Evolutionary conservation across 2,113 vertebrate species (phyloP).

Genomic region (Podarcis muralis): DNA sequence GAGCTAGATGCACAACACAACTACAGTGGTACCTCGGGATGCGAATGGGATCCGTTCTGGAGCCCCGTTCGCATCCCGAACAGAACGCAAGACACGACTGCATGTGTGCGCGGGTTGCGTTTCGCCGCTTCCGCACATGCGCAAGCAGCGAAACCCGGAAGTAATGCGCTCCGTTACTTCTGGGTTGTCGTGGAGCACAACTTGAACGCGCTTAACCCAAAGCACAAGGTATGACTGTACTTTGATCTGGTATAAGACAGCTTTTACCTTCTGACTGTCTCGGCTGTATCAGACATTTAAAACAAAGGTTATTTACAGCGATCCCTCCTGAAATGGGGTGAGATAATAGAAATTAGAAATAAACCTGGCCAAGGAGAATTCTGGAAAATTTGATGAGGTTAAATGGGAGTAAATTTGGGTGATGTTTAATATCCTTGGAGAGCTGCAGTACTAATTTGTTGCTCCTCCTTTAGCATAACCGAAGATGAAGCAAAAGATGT

Average conservation of each 20-base stretch:
- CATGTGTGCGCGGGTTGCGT: no score
- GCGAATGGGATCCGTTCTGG: no score
- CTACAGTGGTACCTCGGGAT: no score
- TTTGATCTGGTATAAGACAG: neutral
- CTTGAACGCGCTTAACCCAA: no score
- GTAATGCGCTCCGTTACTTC: no score
- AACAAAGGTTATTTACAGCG: neutral
- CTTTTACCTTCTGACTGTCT: neutral
- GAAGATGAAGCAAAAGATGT: constrained; percentile 97
- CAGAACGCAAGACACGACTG: no score
- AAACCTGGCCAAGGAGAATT: neutral
- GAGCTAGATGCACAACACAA: no score
- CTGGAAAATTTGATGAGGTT: neutral
- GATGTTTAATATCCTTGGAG: neutral
- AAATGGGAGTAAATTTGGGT: neutral
- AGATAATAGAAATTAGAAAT: neutral
- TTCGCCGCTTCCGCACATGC: no score
- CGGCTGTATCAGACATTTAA: neutral
- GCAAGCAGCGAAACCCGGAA: no score
- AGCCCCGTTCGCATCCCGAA: no score
- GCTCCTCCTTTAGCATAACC: constrained; percentile 81
- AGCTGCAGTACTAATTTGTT: constrained; percentile 13
- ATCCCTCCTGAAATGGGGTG: neutral
- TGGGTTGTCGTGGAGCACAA: no score
- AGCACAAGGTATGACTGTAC: no score